Percentiles rank a stretch among this genome's conserved stretches.
These are phyloP conservation scores for Herpailurus yagouaroundi DNA, from an alignment of 2,113 vertebrate species.

Conservation along the genomic window DNA sequence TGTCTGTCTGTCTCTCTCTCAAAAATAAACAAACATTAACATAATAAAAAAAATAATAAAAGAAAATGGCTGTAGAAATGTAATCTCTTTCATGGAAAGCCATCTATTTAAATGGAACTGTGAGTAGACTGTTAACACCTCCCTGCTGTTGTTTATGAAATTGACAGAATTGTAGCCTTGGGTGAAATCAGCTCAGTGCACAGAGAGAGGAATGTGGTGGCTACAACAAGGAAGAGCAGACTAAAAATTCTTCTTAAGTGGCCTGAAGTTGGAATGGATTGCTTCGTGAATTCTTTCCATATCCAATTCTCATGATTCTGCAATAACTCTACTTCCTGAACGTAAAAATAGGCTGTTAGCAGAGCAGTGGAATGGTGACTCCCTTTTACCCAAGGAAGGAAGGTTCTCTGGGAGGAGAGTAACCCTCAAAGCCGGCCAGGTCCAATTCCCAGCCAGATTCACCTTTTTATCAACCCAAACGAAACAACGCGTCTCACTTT, in stretches of 20 bases:
- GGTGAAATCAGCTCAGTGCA: background rate
- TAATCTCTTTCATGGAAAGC: background rate
- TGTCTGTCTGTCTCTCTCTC: no score
- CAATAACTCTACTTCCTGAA: constrained; percentile 70
- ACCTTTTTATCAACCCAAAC: background rate
- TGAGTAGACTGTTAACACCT: background rate
- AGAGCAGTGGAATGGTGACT: background rate
- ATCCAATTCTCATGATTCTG: constrained; percentile 71
- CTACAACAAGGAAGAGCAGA: background rate
- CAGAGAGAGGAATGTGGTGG: background rate
- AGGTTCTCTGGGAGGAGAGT: background rate
- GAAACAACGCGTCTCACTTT: background rate
- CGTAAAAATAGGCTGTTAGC: constrained; percentile 65
- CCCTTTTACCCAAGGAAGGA: background rate
- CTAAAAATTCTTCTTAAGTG: constrained; percentile 61
- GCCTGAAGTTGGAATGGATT: constrained; percentile 53
- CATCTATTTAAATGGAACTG: background rate
- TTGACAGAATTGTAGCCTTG: background rate
- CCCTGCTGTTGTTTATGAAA: constrained; percentile 34
- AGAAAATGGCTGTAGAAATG: background rate
- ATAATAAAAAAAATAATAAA: background rate
- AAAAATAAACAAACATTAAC: no score
- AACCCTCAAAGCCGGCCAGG: background rate
- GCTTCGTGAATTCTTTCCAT: constrained; percentile 70
- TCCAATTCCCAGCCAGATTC: background rate